phyloP scores from a whole-genome alignment of 2,113 vertebrate species.

The Grammomys surdaster region DNA sequence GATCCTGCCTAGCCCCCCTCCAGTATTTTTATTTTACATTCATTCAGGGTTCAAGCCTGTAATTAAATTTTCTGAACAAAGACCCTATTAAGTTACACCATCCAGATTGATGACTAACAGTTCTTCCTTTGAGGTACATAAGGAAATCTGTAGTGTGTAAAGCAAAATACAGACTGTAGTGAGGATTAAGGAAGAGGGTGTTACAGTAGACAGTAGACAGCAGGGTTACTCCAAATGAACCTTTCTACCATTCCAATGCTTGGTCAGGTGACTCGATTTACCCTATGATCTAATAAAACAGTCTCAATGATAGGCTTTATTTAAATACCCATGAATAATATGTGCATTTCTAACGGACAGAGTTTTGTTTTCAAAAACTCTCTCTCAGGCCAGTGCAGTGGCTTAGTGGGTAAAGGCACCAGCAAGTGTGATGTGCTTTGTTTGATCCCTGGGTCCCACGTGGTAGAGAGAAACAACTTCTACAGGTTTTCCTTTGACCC shows the following conservation, averaged over 20 bases:
- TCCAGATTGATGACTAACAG: conserved; percentile 64
- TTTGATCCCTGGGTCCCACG: background rate
- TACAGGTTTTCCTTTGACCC: background rate
- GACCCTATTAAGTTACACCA: conserved; percentile 38
- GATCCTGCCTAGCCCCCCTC: background rate
- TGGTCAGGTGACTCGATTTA: conserved; percentile 14
- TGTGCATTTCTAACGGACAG: conserved; percentile 25
- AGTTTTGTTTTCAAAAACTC: background rate
- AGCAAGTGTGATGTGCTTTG: background rate
- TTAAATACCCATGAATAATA: conserved; percentile 50
- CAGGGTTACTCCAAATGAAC: conserved; percentile 32
- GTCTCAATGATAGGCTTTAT: conserved; percentile 19
- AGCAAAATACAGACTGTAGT: conserved; percentile 62
- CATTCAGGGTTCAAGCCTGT: conserved; percentile 18
- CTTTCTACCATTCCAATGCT: background rate
- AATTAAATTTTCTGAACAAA: conserved; percentile 76
- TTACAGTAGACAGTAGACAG: background rate
- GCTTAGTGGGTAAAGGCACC: background rate
- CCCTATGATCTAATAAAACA: conserved; percentile 47
- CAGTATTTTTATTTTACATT: conserved; percentile 62
- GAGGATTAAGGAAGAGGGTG: background rate
- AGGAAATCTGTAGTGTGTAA: conserved; percentile 57
- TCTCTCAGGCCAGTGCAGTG: background rate
- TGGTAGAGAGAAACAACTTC: background rate
- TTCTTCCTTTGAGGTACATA: conserved; percentile 52